Percentiles rank a stretch among this genome's conserved stretches.
These are phyloP conservation scores for Hepsetus odoe DNA, from an alignment of 2,113 vertebrate species.

Conservation along the genomic window DNA sequence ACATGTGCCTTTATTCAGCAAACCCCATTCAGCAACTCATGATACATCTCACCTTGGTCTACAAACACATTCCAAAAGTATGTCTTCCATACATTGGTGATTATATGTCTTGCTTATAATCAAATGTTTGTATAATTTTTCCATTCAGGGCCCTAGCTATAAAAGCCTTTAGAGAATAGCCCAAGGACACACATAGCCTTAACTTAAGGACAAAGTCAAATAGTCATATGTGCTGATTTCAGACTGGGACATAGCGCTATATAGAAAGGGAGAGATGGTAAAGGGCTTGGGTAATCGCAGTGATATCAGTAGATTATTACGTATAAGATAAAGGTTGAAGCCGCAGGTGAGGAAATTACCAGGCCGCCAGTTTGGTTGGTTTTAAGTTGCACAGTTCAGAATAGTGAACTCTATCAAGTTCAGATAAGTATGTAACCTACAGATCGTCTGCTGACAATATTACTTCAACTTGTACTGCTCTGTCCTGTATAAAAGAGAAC, in stretches of 20 bases:
- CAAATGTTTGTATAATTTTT: too few relatives aligned
- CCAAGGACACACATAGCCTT: background rate
- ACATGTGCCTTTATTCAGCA: too few relatives aligned
- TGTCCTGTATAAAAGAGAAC: too few relatives aligned
- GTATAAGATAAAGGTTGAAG: background rate
- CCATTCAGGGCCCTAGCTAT: too few relatives aligned
- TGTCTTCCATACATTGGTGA: too few relatives aligned
- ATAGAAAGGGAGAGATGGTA: background rate
- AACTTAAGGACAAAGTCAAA: background rate
- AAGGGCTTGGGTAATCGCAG: background rate
- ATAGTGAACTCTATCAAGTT: background rate
- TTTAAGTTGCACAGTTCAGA: background rate
- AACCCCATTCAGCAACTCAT: too few relatives aligned
- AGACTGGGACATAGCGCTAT: background rate
- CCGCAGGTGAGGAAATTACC: background rate
- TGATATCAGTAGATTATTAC: background rate
- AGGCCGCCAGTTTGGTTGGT: background rate
- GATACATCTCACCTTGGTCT: too few relatives aligned
- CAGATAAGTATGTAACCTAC: background rate
- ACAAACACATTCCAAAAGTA: too few relatives aligned
- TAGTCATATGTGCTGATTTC: background rate
- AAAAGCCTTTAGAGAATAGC: background rate
- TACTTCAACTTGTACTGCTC: background rate
- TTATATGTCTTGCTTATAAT: too few relatives aligned
- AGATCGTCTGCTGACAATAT: background rate